Evolutionary conservation across 2,888 invertebrate genomes (phyloP).

Genomic region (Coenonympha arcania): DNA sequence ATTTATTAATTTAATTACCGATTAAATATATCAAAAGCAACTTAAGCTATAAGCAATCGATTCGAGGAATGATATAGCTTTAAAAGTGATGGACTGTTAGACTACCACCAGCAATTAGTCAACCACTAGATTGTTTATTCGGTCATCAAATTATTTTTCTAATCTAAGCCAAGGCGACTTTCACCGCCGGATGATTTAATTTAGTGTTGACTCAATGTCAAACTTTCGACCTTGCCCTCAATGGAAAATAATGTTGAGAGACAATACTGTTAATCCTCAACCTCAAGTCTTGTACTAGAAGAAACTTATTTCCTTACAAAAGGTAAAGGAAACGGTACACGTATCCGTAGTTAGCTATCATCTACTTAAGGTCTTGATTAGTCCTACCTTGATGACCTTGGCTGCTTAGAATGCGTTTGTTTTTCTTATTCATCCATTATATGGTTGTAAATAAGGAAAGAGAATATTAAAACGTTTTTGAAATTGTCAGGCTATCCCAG

Average conservation of each 20-base stretch:
- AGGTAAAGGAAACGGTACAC: neutral
- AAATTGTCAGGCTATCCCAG: no score
- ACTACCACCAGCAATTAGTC: neutral
- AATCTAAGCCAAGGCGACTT: slow-evolving; percentile 16
- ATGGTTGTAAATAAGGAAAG: neutral
- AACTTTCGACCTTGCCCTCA: neutral
- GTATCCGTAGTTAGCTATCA: neutral
- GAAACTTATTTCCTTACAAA: neutral
- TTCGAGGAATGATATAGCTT: no score
- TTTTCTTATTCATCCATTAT: neutral
- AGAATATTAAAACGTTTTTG: neutral
- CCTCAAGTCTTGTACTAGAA: neutral
- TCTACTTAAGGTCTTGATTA: neutral
- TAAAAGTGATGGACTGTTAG: no score
- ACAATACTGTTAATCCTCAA: neutral
- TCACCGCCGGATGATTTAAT: slow-evolving; percentile 14
- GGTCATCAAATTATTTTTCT: slow-evolving; percentile 6
- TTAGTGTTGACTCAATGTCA: slow-evolving; percentile 1
- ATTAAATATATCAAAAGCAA: no score
- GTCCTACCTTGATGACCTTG: slow-evolving; percentile 19
- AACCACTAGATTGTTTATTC: neutral
- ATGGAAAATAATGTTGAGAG: neutral
- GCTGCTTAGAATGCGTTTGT: slow-evolving; percentile 12
- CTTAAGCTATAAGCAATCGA: no score
- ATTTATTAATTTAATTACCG: no score